Conservation (phyloP, 2,888 invertebrate species). For the Trachelus stipa region DNA sequence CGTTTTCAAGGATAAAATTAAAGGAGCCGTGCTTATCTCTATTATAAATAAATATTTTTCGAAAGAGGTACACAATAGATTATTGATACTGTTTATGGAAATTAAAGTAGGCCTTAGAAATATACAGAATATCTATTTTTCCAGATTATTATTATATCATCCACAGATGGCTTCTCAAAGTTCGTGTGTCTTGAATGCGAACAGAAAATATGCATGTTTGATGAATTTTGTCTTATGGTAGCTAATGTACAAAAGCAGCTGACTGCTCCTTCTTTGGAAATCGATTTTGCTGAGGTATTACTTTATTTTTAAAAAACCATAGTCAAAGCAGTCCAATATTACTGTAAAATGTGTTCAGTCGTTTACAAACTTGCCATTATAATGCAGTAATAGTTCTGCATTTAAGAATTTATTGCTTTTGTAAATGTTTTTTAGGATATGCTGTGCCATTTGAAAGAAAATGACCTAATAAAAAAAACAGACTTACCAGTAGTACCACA, state of each 20-base stretch:
- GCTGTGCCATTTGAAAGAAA: constrained; percentile 56
- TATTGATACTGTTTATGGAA: not conserved
- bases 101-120: not conserved
- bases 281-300: constrained; percentile 58
- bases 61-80: constrained; percentile 52
- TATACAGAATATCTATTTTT: constrained; percentile 8
- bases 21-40: constrained; percentile 59
- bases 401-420: not conserved
- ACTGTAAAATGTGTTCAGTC: not conserved
- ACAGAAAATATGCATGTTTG: constrained; percentile 59
- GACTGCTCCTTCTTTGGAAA: constrained; percentile 55
- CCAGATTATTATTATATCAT: constrained; percentile 58
- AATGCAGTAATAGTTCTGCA: not conserved
- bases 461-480: constrained; percentile 36
- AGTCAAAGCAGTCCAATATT: not conserved
- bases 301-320: not conserved
- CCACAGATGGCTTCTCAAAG: constrained; percentile 54
- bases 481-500: constrained; percentile 16
- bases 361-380: not conserved
- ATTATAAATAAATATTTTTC: constrained; percentile 61
- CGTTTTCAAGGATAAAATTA: constrained; percentile 58
- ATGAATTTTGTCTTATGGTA: constrained; percentile 61
- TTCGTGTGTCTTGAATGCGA: constrained; percentile 61
- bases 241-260: constrained; percentile 60
- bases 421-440: constrained; percentile 46